Conservation (phyloP, 2,113 vertebrate species). For the Ophiodon elongatus region DNA sequence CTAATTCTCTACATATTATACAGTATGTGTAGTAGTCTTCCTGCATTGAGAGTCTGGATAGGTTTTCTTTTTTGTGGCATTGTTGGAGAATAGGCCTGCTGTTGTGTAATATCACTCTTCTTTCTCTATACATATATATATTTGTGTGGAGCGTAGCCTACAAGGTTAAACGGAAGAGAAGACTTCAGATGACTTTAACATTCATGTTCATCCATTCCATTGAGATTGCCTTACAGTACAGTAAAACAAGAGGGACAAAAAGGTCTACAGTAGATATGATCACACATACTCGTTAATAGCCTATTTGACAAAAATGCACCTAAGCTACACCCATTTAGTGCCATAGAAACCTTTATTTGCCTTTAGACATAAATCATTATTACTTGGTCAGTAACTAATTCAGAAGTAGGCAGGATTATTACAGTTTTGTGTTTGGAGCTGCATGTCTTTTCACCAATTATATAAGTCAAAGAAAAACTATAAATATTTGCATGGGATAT, state of each 20-base stretch:
- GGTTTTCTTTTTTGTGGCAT: conserved; percentile 49
- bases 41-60: conserved; percentile 71
- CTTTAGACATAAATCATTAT: conserved; percentile 80
- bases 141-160: conserved; percentile 64
- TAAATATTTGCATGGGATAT: conserved; percentile 73
- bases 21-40: conserved; percentile 78
- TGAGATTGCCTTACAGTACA: conserved; percentile 81
- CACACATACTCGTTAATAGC: conserved; percentile 72
- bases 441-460: conserved; percentile 71
- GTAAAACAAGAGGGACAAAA: conserved; percentile 64
- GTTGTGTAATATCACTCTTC: conserved; percentile 52
- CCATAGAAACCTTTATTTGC: conserved; percentile 85
- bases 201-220: conserved; percentile 77
- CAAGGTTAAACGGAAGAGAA: conserved; percentile 56
- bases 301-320: conserved; percentile 80
- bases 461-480: conserved; percentile 48
- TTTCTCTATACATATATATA: conserved; percentile 37
- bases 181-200: conserved; percentile 64
- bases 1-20: conserved; percentile 67
- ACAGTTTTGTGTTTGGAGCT: conserved; percentile 67
- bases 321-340: conserved; percentile 83
- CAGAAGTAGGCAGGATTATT: conserved; percentile 68
- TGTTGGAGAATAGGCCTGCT: conserved; percentile 68
- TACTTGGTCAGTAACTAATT: conserved; percentile 73
- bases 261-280: conserved; percentile 69